Evolutionary conservation across 2,113 vertebrate species (phyloP).

Genomic region (Nothoprocta perdicaria): DNA sequence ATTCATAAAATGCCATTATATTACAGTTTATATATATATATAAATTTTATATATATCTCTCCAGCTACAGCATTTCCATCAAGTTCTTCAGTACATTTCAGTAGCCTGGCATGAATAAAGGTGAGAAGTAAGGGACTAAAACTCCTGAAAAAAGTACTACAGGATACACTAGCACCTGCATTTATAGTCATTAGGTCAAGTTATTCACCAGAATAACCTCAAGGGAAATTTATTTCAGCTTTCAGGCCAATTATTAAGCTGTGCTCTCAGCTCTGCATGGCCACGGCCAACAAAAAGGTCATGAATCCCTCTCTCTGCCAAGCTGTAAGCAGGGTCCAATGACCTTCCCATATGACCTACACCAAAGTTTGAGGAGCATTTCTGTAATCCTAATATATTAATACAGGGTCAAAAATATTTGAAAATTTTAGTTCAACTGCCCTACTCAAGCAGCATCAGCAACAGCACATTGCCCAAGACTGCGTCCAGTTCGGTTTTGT

Average conservation of each 20-base stretch:
- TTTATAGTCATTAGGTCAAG: not conserved
- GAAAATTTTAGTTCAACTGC: not conserved
- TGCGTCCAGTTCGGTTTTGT: too few relatives aligned
- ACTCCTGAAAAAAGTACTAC: too few relatives aligned
- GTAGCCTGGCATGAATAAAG: not conserved
- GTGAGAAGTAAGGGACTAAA: not conserved
- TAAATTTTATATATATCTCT: not conserved
- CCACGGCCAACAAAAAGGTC: rapidly evolving
- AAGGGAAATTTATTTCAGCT: not conserved
- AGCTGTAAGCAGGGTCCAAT: not conserved
- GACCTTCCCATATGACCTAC: rapidly evolving
- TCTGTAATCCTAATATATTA: rapidly evolving
- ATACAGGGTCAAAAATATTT: rapidly evolving
- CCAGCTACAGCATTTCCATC: not conserved
- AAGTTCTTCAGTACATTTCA: not conserved
- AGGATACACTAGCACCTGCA: not conserved
- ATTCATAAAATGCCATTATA: not conserved
- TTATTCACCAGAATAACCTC: not conserved
- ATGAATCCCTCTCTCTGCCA: not conserved
- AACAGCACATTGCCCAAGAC: too few relatives aligned
- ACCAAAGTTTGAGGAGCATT: not conserved
- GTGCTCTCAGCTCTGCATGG: not conserved
- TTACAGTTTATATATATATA: not conserved
- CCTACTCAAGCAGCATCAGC: too few relatives aligned
- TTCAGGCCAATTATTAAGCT: not conserved